Evolutionary conservation across 2,797 vertebrate genomes (phyloP).

Genomic region (Ambastaia sidthimunki): DNA sequence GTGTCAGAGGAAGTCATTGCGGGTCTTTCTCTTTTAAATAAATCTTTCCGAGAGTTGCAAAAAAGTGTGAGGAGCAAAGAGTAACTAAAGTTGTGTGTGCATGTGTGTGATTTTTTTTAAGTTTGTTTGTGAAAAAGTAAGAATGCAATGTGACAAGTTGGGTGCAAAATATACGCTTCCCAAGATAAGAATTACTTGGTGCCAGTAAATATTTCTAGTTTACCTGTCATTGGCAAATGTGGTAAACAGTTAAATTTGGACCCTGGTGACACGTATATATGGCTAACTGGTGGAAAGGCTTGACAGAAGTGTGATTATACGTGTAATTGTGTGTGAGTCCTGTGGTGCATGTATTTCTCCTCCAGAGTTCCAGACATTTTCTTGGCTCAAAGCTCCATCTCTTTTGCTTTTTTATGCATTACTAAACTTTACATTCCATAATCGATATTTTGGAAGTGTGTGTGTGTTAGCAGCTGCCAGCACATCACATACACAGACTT

Average conservation of each 20-base stretch:
- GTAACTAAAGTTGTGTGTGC: slow-evolving; percentile 35
- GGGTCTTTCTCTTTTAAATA: not conserved
- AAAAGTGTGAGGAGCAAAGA: slow-evolving; percentile 3
- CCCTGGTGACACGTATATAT: slow-evolving; percentile 35
- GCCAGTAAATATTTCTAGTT: not conserved
- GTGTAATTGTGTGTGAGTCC: slow-evolving; percentile 18
- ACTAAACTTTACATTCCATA: slow-evolving; percentile 65
- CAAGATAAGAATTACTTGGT: too few species aligned
- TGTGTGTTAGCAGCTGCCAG: slow-evolving; percentile 16
- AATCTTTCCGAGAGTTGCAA: not conserved
- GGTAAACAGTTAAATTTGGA: too few species aligned
- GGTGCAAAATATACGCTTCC: too few species aligned
- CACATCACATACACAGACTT: slow-evolving; percentile 18
- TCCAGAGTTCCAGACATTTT: slow-evolving; percentile 47
- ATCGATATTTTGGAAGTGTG: slow-evolving; percentile 62
- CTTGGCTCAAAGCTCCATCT: slow-evolving; percentile 54
- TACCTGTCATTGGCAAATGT: too few species aligned
- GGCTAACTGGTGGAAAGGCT: not conserved
- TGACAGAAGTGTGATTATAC: slow-evolving; percentile 12
- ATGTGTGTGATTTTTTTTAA: slow-evolving; percentile 5
- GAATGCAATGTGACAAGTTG: too few species aligned
- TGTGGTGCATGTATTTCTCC: slow-evolving; percentile 43
- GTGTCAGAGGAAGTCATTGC: not conserved
- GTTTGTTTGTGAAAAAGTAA: too few species aligned
- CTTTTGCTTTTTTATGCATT: slow-evolving; percentile 59